Base-by-base conservation (phyloP, 2,113 vertebrate species). In the Phycodurus eques region DNA sequence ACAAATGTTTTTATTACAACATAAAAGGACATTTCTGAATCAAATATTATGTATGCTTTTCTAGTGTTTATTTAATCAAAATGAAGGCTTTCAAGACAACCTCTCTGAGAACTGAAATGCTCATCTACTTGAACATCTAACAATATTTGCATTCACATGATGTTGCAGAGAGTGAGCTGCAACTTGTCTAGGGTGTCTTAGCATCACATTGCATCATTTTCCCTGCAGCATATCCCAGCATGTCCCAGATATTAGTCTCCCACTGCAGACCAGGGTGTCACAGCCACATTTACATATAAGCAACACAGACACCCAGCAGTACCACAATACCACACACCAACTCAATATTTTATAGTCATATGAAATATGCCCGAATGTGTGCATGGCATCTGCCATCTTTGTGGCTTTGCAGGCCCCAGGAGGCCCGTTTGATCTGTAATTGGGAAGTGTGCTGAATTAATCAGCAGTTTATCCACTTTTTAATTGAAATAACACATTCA, bases 401-500 rank as follows among this genome's bases (percentile, higher is more conserved):
- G 80, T 88, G 95, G 95, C 94, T 94, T 94, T 90, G 78, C 74
- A 71, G 92, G 89, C 93, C 96, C 93, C 92, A 92, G 91, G 95
- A 96, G 96, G 93, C 93, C 91, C 91, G 95, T 96, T 97, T 95
- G 94, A 96, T 95, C 95, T 95, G 94, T 95, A 98, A 98, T 96
- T 95, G 95, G 94, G 94, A 92, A 94, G 94, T 95, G 96, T 95
- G 93, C 95, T 97, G 95, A 97, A 97, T 98, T 97, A 96, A 98
- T 97, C 95, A 97, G 94, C 94, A 95, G 93, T 97, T 96, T 97
- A 96, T 95, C 94, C 93, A 92, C 83, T 87, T 92, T 96, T 94
- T 95, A 94, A 95, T 93, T 95, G 94, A 96, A 96, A 95, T 93
- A 95, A 94, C 59, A 81, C 90, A 93, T 94, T 93, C 87, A 84